Percentiles rank a stretch among this genome's conserved stretches.
phyloP scores from a whole-genome alignment of 2,113 vertebrate species.

The Triplophysa dalaica region DNA sequence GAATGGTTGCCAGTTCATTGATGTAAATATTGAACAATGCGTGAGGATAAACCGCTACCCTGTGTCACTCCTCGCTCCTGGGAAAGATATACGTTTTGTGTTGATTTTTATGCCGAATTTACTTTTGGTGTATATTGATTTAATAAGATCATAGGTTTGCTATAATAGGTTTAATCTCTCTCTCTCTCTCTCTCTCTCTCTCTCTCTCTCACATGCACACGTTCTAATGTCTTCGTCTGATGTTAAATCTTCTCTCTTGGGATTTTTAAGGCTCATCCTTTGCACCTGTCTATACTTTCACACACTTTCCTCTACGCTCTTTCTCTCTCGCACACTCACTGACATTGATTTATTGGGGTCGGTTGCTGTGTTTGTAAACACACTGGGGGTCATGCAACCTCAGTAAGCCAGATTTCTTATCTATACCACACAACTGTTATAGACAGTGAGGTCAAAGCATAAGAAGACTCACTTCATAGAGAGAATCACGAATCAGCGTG shows the following conservation, averaged over 20 bases:
- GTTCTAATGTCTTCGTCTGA: background rate
- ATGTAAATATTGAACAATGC: too few relatives aligned
- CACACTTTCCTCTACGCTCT: constrained; percentile 7
- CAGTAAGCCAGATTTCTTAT: constrained; percentile 21
- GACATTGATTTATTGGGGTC: constrained; percentile 41
- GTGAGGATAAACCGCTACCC: too few relatives aligned
- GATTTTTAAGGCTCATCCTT: constrained; percentile 1
- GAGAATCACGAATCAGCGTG: background rate
- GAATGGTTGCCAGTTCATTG: too few relatives aligned
- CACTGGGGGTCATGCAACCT: constrained; percentile 35
- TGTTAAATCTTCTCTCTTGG: constrained; percentile 16
- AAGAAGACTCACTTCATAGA: background rate
- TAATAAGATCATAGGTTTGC: too few relatives aligned
- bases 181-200: too few relatives aligned
- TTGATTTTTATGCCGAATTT: too few relatives aligned
- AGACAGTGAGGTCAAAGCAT: background rate
- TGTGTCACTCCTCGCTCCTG: too few relatives aligned
- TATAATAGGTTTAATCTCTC: too few relatives aligned
- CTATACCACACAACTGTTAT: background rate
- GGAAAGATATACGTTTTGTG: too few relatives aligned
- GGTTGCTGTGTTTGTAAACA: constrained; percentile 34
- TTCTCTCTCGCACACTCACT: constrained; percentile 1
- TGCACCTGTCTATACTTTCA: constrained; percentile 9
- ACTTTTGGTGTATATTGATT: too few relatives aligned
- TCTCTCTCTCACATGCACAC: too few relatives aligned